Base-by-base conservation (phyloP, 2,888 invertebrate species). In the Parnassius smintheus region DNA sequence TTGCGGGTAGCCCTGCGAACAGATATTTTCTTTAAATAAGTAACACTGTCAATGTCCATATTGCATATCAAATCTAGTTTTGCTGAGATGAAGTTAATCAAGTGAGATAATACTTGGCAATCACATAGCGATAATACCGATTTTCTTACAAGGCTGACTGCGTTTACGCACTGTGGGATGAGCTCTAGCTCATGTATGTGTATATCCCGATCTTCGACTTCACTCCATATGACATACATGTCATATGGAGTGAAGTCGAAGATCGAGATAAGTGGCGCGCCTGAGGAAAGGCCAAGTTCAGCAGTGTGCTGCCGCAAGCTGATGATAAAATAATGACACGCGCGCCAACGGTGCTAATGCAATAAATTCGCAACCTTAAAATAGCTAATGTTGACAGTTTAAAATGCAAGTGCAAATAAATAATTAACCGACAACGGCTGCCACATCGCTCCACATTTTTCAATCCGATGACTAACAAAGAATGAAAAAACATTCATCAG, bases 1-100 rank as follows among this genome's bases (percentile, higher is more conserved):
- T 72, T 94, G 94, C 73, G 95, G 94, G 83, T 94, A 95, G 75
- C 93, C 93, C 94, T 95, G 93, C 53, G 72, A 78, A 72, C 70
- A 78, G 68, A 59, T 53, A 63, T 55, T 56, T 46, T 55, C 56
- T 48, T 48, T 48, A 18, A 53, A 1, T 48, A 18, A 53, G 1
- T 51, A 52, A 46, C 50, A 25, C 44, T 56, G 10, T 8, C 13
- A 22, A 55, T 51, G 18, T 50, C 22, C 10, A 25, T 25, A 51
- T 18, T 35, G 2, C 2, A 49, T 13, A 9, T 2, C 12, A 25
- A 51, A 25, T 25, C 51, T 11, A 9, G 22, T 51, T 51, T 51
- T 51, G 10, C 25, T 9, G 3, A 18, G 9, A 12, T 13, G 2
- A 18, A 51, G 11, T 7, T 10, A 25, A 25, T 11, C 25, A 10